Conservation (phyloP, 1,140 invertebrate genomes). For the Oryzaephilus surinamensis region DNA sequence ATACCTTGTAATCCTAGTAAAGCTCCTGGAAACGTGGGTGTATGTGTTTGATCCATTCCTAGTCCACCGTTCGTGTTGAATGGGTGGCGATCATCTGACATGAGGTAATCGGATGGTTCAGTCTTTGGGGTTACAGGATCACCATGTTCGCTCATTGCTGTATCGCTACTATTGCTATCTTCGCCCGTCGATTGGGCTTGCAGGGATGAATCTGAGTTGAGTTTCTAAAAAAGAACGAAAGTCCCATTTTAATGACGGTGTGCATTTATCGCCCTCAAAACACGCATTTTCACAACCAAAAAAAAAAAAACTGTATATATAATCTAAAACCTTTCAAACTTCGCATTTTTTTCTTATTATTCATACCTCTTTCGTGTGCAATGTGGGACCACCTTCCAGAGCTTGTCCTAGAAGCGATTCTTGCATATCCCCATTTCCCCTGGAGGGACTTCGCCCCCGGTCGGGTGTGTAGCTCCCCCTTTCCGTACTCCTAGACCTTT, state of each 20-base stretch:
- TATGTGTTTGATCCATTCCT: constrained; percentile 53
- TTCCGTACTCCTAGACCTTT: constrained; percentile 42
- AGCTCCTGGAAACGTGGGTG: constrained; percentile 56
- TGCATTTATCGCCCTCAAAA: not conserved
- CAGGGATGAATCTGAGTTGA: constrained; percentile 39
- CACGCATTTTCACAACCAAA: not conserved
- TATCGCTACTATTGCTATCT: constrained; percentile 62
- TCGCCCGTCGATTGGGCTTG: constrained; percentile 66
- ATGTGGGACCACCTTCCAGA: constrained; percentile 51
- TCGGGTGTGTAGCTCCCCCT: constrained; percentile 22
- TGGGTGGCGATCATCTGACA: constrained; percentile 49
- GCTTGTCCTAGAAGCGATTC: constrained; percentile 64
- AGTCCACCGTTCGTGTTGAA: constrained; percentile 56
- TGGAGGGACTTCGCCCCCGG: constrained; percentile 38
- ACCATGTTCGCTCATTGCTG: constrained; percentile 52
- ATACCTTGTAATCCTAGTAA: constrained; percentile 61
- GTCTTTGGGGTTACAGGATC: constrained; percentile 44
- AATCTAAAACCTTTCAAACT: not conserved
- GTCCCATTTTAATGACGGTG: too few species aligned
- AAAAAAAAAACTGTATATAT: not conserved
- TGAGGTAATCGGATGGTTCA: constrained; percentile 50
- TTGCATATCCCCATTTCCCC: constrained; percentile 42
- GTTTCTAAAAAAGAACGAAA: constrained; percentile 28
- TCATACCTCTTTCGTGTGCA: constrained; percentile 39
- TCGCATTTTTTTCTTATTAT: not conserved